Evolutionary conservation across 2,888 invertebrate species (phyloP).

Genomic region (Ochropleura leucogaster): DNA sequence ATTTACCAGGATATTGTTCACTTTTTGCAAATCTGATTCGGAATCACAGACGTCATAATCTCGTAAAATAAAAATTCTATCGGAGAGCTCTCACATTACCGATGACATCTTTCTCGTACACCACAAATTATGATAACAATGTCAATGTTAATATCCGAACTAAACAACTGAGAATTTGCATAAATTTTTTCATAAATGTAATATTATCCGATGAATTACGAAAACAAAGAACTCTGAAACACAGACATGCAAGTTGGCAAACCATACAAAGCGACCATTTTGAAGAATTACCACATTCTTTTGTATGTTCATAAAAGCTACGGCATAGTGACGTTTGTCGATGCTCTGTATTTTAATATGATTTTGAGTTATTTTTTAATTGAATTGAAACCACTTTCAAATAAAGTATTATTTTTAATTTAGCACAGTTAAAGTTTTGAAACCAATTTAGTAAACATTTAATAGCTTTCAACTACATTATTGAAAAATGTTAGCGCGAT

Average conservation of each 20-base stretch:
- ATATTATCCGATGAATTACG: conserved; percentile 79
- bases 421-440: not conserved
- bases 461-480: not conserved
- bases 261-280: conserved; percentile 93
- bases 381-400: not conserved
- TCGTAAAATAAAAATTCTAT: conserved; percentile 85
- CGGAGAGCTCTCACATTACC: conserved; percentile 89
- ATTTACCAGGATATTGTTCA: conserved; percentile 83
- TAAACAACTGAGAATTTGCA: conserved; percentile 70
- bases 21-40: conserved; percentile 78
- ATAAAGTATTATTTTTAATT: not conserved
- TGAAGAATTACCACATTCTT: conserved; percentile 94
- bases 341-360: conserved; percentile 59
- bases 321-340: conserved; percentile 77
- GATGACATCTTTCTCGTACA: conserved; percentile 87
- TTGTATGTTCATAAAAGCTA: conserved; percentile 85
- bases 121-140: conserved; percentile 75
- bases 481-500: not conserved
- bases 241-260: conserved; percentile 91
- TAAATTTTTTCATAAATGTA: conserved; percentile 73
- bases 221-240: conserved; percentile 90
- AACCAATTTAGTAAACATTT: not conserved
- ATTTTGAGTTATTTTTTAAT: conserved; percentile 18
- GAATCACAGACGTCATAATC: conserved; percentile 85
- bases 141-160: conserved; percentile 71